Conservation (phyloP, 2,888 invertebrate species). For the Erpobdella octoculata region DNA sequence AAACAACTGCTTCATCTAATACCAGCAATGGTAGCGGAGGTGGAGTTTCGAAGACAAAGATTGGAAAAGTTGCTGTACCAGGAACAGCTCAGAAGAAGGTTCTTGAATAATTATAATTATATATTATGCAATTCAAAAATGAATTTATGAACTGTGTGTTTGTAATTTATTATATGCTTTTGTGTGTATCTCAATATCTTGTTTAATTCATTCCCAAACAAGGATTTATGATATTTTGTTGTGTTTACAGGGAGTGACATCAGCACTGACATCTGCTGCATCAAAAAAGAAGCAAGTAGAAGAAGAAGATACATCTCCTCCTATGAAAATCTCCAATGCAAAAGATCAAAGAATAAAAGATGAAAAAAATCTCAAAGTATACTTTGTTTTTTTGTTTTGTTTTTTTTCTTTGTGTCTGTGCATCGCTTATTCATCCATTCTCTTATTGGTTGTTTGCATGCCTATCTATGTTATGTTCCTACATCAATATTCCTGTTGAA, state of each 20-base stretch:
- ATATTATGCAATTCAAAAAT: too few species aligned
- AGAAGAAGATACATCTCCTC: conserved; percentile 71
- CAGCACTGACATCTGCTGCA: background rate
- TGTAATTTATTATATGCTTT: too few species aligned
- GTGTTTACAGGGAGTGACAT: background rate
- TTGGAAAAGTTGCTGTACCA: background rate
- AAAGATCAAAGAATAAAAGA: conserved; percentile 88
- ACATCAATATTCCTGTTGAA: too few species aligned
- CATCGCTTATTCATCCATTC: background rate
- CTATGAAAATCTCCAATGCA: conserved; percentile 62
- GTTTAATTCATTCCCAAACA: too few species aligned
- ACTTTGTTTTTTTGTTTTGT: too few species aligned
- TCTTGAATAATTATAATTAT: too few species aligned
- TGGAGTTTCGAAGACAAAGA: background rate
- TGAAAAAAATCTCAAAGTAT: conserved; percentile 77
- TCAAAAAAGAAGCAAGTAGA: conserved; percentile 68
- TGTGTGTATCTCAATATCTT: too few species aligned
- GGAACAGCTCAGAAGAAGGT: conserved; percentile 13
- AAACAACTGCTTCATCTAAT: too few species aligned
- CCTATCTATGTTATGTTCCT: too few species aligned
- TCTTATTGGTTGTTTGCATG: background rate
- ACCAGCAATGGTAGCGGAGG: background rate
- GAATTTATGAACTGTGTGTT: too few species aligned
- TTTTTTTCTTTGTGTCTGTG: too few species aligned
- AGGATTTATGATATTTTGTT: too few species aligned